phyloP scores from a whole-genome alignment of 1,140 invertebrate species.

The Conus ventricosus region DNA sequence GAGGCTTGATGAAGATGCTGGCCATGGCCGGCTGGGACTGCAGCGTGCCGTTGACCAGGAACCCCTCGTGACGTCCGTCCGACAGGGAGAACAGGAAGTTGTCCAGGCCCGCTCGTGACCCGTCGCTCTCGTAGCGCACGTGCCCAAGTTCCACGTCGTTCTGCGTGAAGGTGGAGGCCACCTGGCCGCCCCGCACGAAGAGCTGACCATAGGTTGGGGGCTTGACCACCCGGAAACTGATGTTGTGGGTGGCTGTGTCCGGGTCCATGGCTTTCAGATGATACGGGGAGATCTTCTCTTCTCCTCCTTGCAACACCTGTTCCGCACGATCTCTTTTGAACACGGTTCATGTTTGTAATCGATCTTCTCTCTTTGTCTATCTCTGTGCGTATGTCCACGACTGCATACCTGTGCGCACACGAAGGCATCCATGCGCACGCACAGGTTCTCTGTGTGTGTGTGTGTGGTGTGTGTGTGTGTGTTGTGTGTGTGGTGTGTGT shows the following conservation, averaged over 20 bases:
- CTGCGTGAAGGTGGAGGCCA: conserved; percentile 67
- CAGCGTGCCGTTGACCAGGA: conserved; percentile 67
- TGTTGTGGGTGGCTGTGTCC: conserved; percentile 71
- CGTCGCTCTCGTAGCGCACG: conserved; percentile 68
- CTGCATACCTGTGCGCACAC: too few species aligned
- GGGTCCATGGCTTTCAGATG: conserved; percentile 73
- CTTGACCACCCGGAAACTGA: conserved; percentile 70
- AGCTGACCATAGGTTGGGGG: conserved; percentile 72
- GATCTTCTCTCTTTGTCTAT: too few species aligned
- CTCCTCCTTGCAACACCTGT: conserved; percentile 67
- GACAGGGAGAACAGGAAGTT: conserved; percentile 71
- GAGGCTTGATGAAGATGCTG: conserved; percentile 69
- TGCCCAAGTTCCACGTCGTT: conserved; percentile 65
- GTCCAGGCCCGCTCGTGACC: conserved; percentile 63
- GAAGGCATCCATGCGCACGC: too few species aligned
- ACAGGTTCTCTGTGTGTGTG: too few species aligned
- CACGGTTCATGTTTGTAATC: too few species aligned
- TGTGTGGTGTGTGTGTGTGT: too few species aligned
- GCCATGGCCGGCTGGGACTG: conserved; percentile 66
- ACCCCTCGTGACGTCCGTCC: conserved; percentile 68
- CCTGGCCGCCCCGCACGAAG: conserved; percentile 59
- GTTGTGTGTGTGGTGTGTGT: too few species aligned
- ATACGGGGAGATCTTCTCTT: conserved; percentile 58
- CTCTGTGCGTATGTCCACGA: too few species aligned
- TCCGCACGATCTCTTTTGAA: too few species aligned